Evolutionary conservation across 2,113 vertebrate genomes (phyloP).

Genomic region (Misgurnus anguillicaudatus): DNA sequence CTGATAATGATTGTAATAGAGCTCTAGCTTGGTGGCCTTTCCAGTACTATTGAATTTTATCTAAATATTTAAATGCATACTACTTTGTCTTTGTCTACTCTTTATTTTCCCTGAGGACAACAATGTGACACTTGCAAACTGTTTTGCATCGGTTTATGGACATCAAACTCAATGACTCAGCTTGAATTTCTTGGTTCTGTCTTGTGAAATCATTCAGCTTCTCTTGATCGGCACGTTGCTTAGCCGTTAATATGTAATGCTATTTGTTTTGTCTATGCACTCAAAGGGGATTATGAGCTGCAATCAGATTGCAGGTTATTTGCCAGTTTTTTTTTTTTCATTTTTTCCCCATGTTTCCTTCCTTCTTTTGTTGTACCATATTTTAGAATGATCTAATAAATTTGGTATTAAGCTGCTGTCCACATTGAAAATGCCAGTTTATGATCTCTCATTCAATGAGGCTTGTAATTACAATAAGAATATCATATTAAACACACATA

Average conservation of each 20-base stretch:
- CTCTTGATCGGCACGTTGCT: neutral
- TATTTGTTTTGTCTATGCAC: constrained; percentile 20
- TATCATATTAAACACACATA: constrained; percentile 51
- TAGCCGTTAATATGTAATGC: constrained; percentile 1
- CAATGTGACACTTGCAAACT: neutral
- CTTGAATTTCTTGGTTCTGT: constrained; percentile 19
- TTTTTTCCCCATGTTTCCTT: constrained; percentile 35
- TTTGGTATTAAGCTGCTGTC: constrained; percentile 51
- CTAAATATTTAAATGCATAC: constrained; percentile 20
- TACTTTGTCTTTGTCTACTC: neutral
- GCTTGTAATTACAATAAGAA: constrained; percentile 70
- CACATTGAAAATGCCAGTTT: constrained; percentile 62
- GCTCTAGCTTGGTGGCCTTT: neutral
- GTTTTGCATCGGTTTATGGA: neutral
- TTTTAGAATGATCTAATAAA: constrained; percentile 60
- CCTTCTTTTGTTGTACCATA: constrained; percentile 50
- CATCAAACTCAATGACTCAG: neutral
- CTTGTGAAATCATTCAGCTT: constrained; percentile 14
- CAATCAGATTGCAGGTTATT: constrained; percentile 51
- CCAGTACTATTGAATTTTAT: constrained; percentile 1
- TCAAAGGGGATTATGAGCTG: constrained; percentile 45
- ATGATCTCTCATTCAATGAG: constrained; percentile 58
- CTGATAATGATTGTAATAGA: neutral
- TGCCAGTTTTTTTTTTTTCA: constrained; percentile 48
- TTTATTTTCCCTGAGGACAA: neutral